These are phyloP conservation scores for Proctacanthus coquilletti DNA, from an alignment of 1,140 invertebrate genomes.

Conservation along the genomic window DNA sequence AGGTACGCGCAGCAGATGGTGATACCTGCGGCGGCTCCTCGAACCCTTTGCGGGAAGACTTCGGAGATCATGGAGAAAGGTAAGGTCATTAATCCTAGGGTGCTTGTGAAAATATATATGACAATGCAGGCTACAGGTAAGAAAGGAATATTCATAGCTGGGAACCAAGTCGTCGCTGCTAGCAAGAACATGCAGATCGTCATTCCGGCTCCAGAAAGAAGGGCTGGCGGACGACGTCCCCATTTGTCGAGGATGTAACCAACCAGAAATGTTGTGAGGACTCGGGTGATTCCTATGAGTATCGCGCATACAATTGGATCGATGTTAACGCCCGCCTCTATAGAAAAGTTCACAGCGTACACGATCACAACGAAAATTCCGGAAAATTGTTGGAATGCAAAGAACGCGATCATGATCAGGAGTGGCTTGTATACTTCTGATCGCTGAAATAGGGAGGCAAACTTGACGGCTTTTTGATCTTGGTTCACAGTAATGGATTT, in stretches of 20 bases:
- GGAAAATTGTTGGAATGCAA: slow-evolving; percentile 63
- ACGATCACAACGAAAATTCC: slow-evolving; percentile 63
- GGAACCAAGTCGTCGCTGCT: slow-evolving; percentile 25
- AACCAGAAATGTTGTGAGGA: slow-evolving; percentile 37
- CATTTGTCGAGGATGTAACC: slow-evolving; percentile 36
- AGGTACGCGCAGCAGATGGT: slow-evolving; percentile 49
- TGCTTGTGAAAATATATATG: slow-evolving; percentile 42
- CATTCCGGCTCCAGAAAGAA: slow-evolving; percentile 46
- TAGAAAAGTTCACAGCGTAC: slow-evolving; percentile 50
- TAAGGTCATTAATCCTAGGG: slow-evolving; percentile 43
- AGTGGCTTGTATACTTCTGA: slow-evolving; percentile 44
- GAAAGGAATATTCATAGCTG: slow-evolving; percentile 13
- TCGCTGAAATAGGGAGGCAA: slow-evolving; percentile 12
- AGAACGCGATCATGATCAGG: slow-evolving; percentile 44
- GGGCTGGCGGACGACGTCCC: slow-evolving; percentile 37
- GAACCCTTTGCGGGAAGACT: slow-evolving; percentile 47
- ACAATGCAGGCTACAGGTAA: slow-evolving; percentile 36
- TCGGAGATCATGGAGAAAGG: slow-evolving; percentile 66
- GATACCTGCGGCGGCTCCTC: slow-evolving; percentile 49
- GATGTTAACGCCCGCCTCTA: slow-evolving; percentile 37
- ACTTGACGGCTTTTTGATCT: slow-evolving; percentile 20
- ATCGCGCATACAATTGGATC: slow-evolving; percentile 41
- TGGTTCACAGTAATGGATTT: slow-evolving; percentile 18
- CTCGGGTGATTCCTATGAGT: slow-evolving; percentile 36
- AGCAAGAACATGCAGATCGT: slow-evolving; percentile 38